Percentiles rank a stretch among this genome's conserved stretches.
Evolutionary conservation across 2,797 vertebrate genomes (phyloP).

Genomic region (Anas capensis): DNA sequence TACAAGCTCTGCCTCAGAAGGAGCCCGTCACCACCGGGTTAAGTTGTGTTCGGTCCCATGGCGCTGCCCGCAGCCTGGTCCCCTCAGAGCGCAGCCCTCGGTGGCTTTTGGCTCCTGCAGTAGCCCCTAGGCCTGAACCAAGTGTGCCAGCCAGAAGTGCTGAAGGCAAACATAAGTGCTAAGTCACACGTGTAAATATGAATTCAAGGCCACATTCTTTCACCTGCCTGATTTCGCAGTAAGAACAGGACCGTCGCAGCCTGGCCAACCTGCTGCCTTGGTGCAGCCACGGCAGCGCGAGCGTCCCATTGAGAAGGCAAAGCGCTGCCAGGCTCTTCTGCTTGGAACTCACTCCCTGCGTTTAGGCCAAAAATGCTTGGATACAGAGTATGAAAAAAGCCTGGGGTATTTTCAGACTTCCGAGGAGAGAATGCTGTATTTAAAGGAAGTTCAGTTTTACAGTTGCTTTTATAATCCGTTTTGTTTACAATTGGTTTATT

Average conservation of each 20-base stretch:
- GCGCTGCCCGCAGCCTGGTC: accelerated
- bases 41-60: accelerated
- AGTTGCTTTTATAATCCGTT: background rate
- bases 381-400: background rate
- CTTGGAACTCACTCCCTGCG: background rate
- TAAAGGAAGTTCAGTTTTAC: constrained; percentile 7
- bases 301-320: background rate
- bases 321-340: background rate
- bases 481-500: background rate
- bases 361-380: background rate
- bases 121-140: accelerated
- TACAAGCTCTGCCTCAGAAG: background rate
- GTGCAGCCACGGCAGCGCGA: accelerated
- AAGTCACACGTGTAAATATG: accelerated
- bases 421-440: background rate
- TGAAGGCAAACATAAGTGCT: accelerated
- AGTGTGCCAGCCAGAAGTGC: accelerated
- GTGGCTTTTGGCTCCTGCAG: accelerated
- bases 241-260: background rate
- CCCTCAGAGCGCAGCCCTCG: accelerated
- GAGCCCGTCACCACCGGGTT: accelerated
- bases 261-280: accelerated
- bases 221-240: accelerated
- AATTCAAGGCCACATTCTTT: background rate
- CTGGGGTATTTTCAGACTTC: constrained; percentile 12